A percentile compares a stretch with the other conserved stretches of the same genome.
These are phyloP conservation scores for Syrista parreyssii DNA, from an alignment of 2,888 invertebrate species.

Conservation along the genomic window DNA sequence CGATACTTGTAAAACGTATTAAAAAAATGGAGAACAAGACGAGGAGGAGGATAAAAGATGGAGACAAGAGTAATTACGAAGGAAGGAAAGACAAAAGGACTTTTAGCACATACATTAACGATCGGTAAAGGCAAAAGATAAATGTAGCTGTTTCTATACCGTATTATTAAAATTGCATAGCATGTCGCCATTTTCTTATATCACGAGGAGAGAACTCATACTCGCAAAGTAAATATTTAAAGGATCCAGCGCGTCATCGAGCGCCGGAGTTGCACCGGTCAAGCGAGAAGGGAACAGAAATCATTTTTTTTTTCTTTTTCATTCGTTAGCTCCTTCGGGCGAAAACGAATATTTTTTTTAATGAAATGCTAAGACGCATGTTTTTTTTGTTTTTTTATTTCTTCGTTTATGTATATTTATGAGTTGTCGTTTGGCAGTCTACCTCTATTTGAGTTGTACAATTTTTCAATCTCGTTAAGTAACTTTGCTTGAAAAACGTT, in stretches of 20 bases:
- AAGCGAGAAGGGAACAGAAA: neutral
- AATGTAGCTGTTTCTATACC: slow-evolving; percentile 38
- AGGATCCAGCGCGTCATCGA: neutral
- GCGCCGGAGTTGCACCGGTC: neutral
- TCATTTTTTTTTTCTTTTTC: neutral
- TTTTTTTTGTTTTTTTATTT: neutral
- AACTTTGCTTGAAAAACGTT: neutral
- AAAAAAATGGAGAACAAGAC: no score
- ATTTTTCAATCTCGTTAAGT: neutral
- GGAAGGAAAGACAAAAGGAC: slow-evolving; percentile 20
- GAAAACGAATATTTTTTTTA: no score
- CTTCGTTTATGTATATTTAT: neutral
- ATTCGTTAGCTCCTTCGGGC: neutral
- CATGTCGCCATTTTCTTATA: slow-evolving; percentile 36
- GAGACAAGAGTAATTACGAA: slow-evolving; percentile 21
- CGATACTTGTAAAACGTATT: no score
- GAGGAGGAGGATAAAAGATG: neutral
- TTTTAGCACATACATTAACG: slow-evolving; percentile 28
- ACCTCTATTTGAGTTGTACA: no score
- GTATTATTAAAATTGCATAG: slow-evolving; percentile 21
- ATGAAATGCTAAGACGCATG: neutral
- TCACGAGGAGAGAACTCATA: slow-evolving; percentile 27
- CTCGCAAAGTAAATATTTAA: slow-evolving; percentile 16
- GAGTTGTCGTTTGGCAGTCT: neutral
- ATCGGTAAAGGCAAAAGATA: slow-evolving; percentile 19